A percentile compares a stretch with the other conserved stretches of the same genome.
phyloP scores from a whole-genome alignment of 1,140 invertebrate species.

The Drosophila paulistorum region DNA sequence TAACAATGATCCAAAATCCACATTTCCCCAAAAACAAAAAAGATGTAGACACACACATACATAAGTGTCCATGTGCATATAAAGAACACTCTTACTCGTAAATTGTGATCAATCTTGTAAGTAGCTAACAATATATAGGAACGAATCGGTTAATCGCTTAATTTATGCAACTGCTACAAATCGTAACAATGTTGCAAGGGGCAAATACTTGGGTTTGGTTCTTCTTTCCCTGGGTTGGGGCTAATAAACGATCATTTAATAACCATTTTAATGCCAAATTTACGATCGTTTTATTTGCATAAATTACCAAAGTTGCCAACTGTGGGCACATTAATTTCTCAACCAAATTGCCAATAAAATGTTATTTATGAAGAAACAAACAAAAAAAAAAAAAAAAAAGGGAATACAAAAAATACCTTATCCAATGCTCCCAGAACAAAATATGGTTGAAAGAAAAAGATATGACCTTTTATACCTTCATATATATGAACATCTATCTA shows the following conservation, averaged over 20 bases:
- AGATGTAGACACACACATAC: slow-evolving; percentile 47
- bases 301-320: slow-evolving; percentile 82
- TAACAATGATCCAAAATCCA: slow-evolving; percentile 9
- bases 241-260: slow-evolving; percentile 82
- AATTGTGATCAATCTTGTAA: slow-evolving; percentile 70
- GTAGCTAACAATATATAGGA: slow-evolving; percentile 64
- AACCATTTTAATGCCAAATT: slow-evolving; percentile 82
- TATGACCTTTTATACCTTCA: slow-evolving; percentile 56
- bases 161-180: slow-evolving; percentile 70
- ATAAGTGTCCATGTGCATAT: background rate
- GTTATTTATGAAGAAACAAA: slow-evolving; percentile 70
- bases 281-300: slow-evolving; percentile 83
- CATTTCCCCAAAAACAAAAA: slow-evolving; percentile 46
- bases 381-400: slow-evolving; percentile 19
- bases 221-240: slow-evolving; percentile 23
- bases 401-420: slow-evolving; percentile 3
- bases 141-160: slow-evolving; percentile 66
- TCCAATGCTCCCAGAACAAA: slow-evolving; percentile 18
- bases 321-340: slow-evolving; percentile 76
- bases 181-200: slow-evolving; percentile 70
- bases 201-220: background rate
- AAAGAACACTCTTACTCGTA: slow-evolving; percentile 39
- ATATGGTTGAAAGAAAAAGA: slow-evolving; percentile 31
- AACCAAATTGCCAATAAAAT: slow-evolving; percentile 81
- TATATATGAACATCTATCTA: too few species aligned